Conservation (phyloP, 2,888 invertebrate genomes). For the Brachyptera risi region DNA sequence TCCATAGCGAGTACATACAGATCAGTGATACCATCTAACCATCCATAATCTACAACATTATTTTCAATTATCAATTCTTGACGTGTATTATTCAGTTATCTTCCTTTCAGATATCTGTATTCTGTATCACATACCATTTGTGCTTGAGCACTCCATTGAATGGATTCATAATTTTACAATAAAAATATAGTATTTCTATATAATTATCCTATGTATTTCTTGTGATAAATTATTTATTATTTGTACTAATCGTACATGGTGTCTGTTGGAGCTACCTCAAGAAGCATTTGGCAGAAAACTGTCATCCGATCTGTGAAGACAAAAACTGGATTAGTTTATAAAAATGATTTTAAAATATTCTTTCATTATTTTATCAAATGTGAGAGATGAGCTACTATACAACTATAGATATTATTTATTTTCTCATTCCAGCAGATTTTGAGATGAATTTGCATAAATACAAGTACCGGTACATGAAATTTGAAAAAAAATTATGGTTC, state of each 20-base stretch:
- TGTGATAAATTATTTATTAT: background rate
- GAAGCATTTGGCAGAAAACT: slow-evolving; percentile 81
- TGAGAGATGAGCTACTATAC: too few species aligned
- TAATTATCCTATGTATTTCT: background rate
- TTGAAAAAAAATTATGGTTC: too few species aligned
- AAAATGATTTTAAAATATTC: too few species aligned
- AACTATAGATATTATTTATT: too few species aligned
- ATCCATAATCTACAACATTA: background rate
- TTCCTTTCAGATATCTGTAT: background rate
- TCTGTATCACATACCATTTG: slow-evolving; percentile 18
- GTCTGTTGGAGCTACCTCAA: slow-evolving; percentile 88
- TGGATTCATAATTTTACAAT: slow-evolving; percentile 10
- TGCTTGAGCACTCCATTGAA: slow-evolving; percentile 3
- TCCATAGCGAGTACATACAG: too few species aligned
- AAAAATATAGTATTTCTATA: slow-evolving; percentile 13
- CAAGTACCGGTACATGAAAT: too few species aligned
- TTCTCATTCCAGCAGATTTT: too few species aligned
- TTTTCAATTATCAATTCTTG: background rate
- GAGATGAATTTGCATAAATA: too few species aligned
- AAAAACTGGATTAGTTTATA: too few species aligned
- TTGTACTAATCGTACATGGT: slow-evolving; percentile 60
- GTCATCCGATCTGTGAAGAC: slow-evolving; percentile 81
- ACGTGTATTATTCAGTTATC: background rate
- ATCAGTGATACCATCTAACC: too few species aligned
- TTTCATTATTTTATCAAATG: too few species aligned